Conservation (phyloP, 35 echinoderm and acorn worm genomes). For the Acanthaster planci region DNA sequence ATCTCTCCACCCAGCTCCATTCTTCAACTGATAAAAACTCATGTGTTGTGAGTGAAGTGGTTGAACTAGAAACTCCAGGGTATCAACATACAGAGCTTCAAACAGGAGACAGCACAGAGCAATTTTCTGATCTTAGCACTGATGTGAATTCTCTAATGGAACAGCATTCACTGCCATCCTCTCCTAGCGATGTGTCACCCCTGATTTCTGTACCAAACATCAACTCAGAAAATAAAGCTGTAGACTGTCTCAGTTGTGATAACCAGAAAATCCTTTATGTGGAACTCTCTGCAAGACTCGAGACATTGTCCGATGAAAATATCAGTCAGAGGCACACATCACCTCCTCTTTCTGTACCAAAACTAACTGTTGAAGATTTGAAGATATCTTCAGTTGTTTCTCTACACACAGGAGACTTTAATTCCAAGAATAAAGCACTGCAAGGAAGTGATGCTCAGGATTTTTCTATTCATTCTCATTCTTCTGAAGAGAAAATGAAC, state of each 20-base stretch:
- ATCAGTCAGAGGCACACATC: background rate
- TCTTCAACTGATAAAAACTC: background rate
- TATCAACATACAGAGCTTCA: background rate
- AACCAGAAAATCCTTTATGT: background rate
- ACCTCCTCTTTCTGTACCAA: background rate
- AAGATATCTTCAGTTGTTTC: background rate
- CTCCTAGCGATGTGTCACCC: background rate
- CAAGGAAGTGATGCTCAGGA: background rate
- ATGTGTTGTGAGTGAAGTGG: background rate
- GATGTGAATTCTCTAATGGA: too few species aligned
- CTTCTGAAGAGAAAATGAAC: background rate
- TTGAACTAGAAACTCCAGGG: background rate
- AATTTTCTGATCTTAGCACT: too few species aligned
- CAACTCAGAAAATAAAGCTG: background rate
- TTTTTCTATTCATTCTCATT: background rate
- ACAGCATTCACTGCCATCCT: too few species aligned
- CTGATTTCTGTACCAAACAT: background rate
- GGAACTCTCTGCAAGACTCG: background rate
- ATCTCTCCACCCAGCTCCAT: background rate
- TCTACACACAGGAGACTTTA: background rate
- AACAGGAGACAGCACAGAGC: too few species aligned
- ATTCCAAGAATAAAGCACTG: too few species aligned
- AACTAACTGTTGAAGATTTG: slow-evolving; percentile 9
- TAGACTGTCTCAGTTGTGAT: background rate
- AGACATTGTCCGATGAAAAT: background rate